Base-by-base conservation (phyloP, 2,888 invertebrate species). In the Malthinus seriepunctatus region DNA sequence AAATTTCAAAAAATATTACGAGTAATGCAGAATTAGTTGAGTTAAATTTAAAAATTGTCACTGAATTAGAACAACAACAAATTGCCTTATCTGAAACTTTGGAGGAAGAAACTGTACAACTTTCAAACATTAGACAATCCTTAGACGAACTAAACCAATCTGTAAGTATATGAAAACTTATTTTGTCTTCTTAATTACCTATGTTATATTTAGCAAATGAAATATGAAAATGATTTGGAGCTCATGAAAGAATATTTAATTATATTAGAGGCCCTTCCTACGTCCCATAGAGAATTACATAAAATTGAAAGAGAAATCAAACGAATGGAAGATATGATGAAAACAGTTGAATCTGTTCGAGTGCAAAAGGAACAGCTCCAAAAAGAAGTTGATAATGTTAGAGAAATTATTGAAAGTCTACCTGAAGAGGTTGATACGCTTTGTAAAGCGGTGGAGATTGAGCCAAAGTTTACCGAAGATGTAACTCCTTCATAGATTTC, bases 291-390 rank as follows among this genome's bases (percentile, higher is more conserved):
- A 3, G 38, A 60, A 12, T 34, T 65, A 7, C 32, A 51, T 12
- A 8, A 32, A 45, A 57, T 63, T 31, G 54, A 63, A 48, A 15
- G 51, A 10, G 63, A 67, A 51, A 57, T 65, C 11, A 15, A 49
- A 38, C 52, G 23, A 33, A 9, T 62, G 7, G 56, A 56, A 42
- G 10, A 51, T 7, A 53, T 58, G 14, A 44, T 60, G 11, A 32
- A 14, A 10, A 49, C 32, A 8, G n/a, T 61, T 6, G 39, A 53
- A 9, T 37, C 37, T 11, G 55, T 63, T 32, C 53, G 9, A 4
- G 9, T 11, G n/a, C 32, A 60, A 48, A 60, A 53, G 15, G 47
- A 59, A 8, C 23, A 44, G 12, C 34, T 64, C 6, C n/a, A 62
- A 32, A 14, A 50, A 7, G 60, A 67, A 49, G 45, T 65, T 8